Base-by-base conservation (phyloP, 2,888 invertebrate species). In the Luperina nickerlii region DNA sequence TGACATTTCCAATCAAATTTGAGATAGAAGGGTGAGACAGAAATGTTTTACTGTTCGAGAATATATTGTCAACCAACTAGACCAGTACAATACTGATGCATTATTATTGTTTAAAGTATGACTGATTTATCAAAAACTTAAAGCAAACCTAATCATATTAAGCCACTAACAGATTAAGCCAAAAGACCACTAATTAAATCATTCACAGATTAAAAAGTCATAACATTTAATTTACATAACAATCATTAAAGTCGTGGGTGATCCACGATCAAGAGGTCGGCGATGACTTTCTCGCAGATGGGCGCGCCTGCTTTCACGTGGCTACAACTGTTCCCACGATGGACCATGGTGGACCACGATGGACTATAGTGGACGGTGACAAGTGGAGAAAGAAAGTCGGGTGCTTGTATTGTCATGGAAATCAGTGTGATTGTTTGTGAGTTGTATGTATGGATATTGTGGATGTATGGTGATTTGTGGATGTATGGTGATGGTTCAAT, bases 211-310 rank as follows among this genome's bases (percentile, higher is more conserved):
- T 74, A 72, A 76, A 54, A 51, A 70, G 54, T 82, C 68, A 85
- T 85, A 81, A 89, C 79, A 89, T 82, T 70, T 65, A 68, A 87
- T 87, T 75, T 72, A 78, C 75, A 82, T 76, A 86, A 87, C 74
- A 76, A 69, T 87, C 78, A 86, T 45, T 32, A 24, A 62, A 15
- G 77, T 27, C 20, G 78, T 87, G 76, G 84, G 80, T 89, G 87
- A 81, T 78, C 66, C 74, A 68, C 63, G 71, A 80, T 62, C 67
- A 72, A 86, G 81, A 83, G 76, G 84, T 78, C 60, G 51, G 0
- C 70, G 38, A 85, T 80, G 76, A 88, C 88, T 88, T 88, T 89
- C 88, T 77, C 89, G 68, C 57, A 63, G 81, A 76, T 87, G 89
- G 89, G 84, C 20, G 87, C 74, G 86, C 66, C 84, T 63, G 83